Evolutionary conservation across 2,113 vertebrate species (phyloP).

Genomic region (Onychorhynchus coronatus): DNA sequence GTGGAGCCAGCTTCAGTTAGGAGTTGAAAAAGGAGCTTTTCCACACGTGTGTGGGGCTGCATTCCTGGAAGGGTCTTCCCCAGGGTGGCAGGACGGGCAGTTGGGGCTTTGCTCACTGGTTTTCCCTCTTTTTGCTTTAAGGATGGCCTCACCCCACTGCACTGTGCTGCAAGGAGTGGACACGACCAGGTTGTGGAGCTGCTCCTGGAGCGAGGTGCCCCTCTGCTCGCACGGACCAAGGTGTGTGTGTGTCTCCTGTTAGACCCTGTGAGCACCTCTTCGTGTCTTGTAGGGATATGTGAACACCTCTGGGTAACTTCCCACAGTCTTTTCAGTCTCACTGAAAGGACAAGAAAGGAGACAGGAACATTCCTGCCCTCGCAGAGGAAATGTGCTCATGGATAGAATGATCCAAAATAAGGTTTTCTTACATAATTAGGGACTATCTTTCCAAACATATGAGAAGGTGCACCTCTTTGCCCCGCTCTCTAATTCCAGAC

Average conservation of each 20-base stretch:
- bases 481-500: not conserved
- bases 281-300: accelerated
- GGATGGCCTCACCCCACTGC: slow-evolving; percentile 95
- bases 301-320: not conserved
- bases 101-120: not conserved
- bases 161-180: slow-evolving; percentile 94
- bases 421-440: not conserved
- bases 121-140: slow-evolving; percentile 55
- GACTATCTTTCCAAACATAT: not conserved
- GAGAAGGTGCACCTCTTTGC: not conserved
- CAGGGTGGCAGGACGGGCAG: not conserved
- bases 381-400: not conserved
- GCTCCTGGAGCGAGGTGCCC: slow-evolving; percentile 91
- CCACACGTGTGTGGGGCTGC: not conserved
- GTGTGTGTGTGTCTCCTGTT: slow-evolving; percentile 54
- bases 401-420: not conserved
- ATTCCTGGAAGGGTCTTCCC: not conserved
- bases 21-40: not conserved
- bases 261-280: not conserved
- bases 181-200: slow-evolving; percentile 93
- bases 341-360: not conserved
- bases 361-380: not conserved
- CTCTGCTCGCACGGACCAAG: slow-evolving; percentile 94
- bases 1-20: not conserved
- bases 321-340: not conserved